phyloP scores from a whole-genome alignment of 2,113 vertebrate species.

The Calidris pygmaea region DNA sequence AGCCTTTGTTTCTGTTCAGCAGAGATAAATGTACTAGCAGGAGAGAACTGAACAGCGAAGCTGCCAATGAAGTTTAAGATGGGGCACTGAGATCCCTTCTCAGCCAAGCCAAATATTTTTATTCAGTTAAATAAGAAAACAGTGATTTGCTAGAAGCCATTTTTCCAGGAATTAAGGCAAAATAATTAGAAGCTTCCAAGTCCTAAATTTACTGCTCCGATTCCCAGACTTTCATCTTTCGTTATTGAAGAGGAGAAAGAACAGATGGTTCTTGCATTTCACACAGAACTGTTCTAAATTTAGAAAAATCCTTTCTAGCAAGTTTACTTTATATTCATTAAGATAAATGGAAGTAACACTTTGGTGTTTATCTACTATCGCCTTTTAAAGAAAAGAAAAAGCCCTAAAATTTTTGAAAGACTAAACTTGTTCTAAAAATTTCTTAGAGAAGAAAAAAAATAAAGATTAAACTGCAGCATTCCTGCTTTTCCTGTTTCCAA shows the following conservation, averaged over 20 bases:
- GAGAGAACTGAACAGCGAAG: background rate
- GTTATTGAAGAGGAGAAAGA: background rate
- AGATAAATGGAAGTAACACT: background rate
- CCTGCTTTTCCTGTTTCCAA: background rate
- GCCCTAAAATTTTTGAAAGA: background rate
- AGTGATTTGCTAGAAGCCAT: background rate
- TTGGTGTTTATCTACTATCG: background rate
- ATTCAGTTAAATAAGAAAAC: background rate
- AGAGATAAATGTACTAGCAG: background rate
- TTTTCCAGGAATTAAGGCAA: background rate
- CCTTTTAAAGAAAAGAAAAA: background rate
- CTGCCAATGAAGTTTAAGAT: background rate
- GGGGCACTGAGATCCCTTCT: background rate
- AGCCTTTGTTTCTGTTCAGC: background rate
- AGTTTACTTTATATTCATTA: background rate
- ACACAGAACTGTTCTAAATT: background rate
- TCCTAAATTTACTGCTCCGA: background rate
- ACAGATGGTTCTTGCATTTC: background rate
- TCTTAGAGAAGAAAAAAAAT: background rate
- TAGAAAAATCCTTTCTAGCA: background rate
- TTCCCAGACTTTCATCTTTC: background rate
- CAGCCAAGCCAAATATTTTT: background rate
- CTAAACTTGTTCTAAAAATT: background rate
- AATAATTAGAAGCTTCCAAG: background rate
- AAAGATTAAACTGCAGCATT: background rate